These are phyloP conservation scores for Parascotia fuliginaria DNA, from an alignment of 2,888 invertebrate genomes.

Conservation along the genomic window DNA sequence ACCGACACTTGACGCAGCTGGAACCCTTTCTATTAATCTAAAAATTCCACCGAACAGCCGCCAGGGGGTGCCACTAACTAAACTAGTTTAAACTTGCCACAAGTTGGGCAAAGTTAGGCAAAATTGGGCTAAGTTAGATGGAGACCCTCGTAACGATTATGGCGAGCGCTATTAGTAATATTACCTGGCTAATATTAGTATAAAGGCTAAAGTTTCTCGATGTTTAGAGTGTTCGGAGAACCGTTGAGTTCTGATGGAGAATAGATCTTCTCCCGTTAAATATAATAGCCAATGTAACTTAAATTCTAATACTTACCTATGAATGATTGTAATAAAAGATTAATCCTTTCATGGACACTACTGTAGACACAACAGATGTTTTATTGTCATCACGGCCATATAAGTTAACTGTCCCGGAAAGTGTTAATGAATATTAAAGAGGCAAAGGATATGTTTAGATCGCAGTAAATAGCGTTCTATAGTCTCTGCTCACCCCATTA, in stretches of 20 bases:
- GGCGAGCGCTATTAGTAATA: conserved; percentile 22
- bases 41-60: conserved; percentile 32
- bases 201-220: conserved; percentile 11
- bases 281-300: too few relatives aligned
- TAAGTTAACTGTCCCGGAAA: too few relatives aligned
- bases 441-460: too few relatives aligned
- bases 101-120: conserved; percentile 34
- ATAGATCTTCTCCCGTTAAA: too few relatives aligned
- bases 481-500: too few relatives aligned
- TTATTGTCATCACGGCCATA: too few relatives aligned
- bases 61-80: conserved; percentile 35
- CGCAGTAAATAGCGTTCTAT: too few relatives aligned
- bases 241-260: not conserved
- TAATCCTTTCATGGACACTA: too few relatives aligned
- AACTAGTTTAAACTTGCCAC: conserved; percentile 47
- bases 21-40: conserved; percentile 35
- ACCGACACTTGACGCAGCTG: conserved; percentile 2
- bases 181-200: conserved; percentile 25
- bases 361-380: too few relatives aligned
- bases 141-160: conserved; percentile 20
- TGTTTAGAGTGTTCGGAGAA: conserved; percentile 6
- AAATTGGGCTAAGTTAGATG: conserved; percentile 36
- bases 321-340: too few relatives aligned
- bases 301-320: too few relatives aligned
- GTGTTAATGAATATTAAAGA: too few relatives aligned